Base-by-base conservation (phyloP, 2,888 invertebrate species). In the Pristionchus japonicus region DNA sequence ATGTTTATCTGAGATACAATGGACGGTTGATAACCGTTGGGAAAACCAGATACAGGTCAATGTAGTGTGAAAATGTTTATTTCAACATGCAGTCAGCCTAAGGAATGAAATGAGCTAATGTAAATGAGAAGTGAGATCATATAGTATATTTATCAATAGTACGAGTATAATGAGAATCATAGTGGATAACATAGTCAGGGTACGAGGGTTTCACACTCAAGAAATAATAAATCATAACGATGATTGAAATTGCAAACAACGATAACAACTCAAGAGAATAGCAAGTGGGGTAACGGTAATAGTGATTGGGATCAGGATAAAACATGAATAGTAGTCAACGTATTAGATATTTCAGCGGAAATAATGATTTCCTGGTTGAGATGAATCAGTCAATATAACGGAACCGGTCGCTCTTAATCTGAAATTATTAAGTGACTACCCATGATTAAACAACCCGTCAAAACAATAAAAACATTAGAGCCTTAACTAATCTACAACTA, bases 321-420 rank as follows among this genome's bases (percentile, higher is more conserved):
- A 70, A 70, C 70, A 27, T 37, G 70, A 70, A 70, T 70, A 70
- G 70, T 70, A 43, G 47, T 47, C 43, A 47, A 43, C 3, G 80
- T 23, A 80, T 80, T 43, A 80, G 80, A 80, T 20, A 7, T 20
- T 7, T n/a, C 43, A 43, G 27, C 47, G 47, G 80, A 43, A 80
- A 80, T 80, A 43, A 80, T 15, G 43, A 47, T 47, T 43, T 47
- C 43, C 80, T n/a, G 13, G n/a, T 13, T 47, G 57, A 20, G 49
- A 49, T 20, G 49, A 83, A 49, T 92, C 82, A 92, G 83, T 92
- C 92, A 70, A 91, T 89, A 67, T 91, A 91, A 27, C 92, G 92
- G 89, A 91, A 91, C n/a, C 91, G 90, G 49, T 91, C 90, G 89
- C 89, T 90, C 86, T 90, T 90, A 43, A 91, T 89, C 92, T 92